A percentile compares a stretch with the other conserved stretches of the same genome.
These are phyloP conservation scores for Drosophila mulleri DNA, from an alignment of 2,888 invertebrate species.

Conservation along the genomic window DNA sequence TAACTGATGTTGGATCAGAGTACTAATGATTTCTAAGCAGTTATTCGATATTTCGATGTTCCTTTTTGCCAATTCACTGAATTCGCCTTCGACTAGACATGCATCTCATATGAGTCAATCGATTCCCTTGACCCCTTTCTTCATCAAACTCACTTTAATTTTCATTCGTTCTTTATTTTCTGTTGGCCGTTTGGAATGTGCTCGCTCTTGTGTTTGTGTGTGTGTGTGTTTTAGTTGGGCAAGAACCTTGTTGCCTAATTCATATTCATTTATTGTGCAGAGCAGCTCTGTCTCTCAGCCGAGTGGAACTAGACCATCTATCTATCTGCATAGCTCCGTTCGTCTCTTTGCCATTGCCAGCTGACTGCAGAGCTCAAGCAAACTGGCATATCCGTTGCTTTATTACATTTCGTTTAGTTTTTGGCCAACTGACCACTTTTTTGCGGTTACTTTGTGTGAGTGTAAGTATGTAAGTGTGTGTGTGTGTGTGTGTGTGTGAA, in stretches of 20 bases:
- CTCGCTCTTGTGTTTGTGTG: too few species aligned
- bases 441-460: conserved; percentile 70
- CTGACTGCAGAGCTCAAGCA: conserved; percentile 50
- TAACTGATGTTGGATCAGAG: not conserved
- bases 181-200: conserved; percentile 6
- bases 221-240: conserved; percentile 13
- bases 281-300: conserved; percentile 32
- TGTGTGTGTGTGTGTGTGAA: conserved; percentile 23
- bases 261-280: conserved; percentile 76
- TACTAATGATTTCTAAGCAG: conserved; percentile 1
- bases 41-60: not conserved
- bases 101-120: conserved; percentile 11
- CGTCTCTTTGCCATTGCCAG: not conserved
- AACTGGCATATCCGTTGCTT: conserved; percentile 80
- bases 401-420: conserved; percentile 79
- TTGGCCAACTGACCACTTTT: conserved; percentile 80
- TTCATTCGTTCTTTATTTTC: not conserved
- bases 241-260: conserved; percentile 59
- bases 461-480: conserved; percentile 19
- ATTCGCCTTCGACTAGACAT: not conserved
- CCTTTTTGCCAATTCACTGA: not conserved
- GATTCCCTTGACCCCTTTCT: not conserved
- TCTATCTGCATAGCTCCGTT: conserved; percentile 46
- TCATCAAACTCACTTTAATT: conserved; percentile 5
- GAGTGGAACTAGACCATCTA: conserved; percentile 42